These are phyloP conservation scores for Zaprionus bogoriensis DNA, from an alignment of 2,888 invertebrate genomes.

Conservation along the genomic window DNA sequence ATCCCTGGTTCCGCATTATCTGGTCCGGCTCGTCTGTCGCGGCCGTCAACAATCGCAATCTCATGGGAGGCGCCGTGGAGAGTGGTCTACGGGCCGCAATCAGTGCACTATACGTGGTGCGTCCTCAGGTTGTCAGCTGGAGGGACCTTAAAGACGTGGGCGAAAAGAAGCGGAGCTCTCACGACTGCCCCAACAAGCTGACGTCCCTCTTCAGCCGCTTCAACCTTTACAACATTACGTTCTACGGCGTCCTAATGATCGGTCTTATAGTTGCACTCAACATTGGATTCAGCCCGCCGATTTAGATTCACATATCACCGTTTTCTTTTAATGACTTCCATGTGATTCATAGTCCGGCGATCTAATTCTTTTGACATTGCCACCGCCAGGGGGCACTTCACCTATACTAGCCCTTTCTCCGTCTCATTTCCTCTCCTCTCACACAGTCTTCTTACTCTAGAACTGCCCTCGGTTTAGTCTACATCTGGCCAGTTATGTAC, in stretches of 20 bases:
- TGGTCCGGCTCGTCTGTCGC: constrained; percentile 79
- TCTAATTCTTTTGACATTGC: constrained; percentile 37
- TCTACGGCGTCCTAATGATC: constrained; percentile 66
- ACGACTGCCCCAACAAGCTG: constrained; percentile 23
- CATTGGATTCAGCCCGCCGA: constrained; percentile 28
- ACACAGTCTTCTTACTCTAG: constrained; percentile 4
- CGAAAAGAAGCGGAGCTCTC: constrained; percentile 39
- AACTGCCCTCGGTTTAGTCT: constrained; percentile 37
- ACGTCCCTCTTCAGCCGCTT: constrained; percentile 63
- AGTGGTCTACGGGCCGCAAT: constrained; percentile 81
- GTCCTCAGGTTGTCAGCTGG: constrained; percentile 80
- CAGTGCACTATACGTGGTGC: constrained; percentile 72
- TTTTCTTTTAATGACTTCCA: background rate
- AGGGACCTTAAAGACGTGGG: constrained; percentile 76
- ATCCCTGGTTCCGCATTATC: constrained; percentile 79
- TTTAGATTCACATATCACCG: background rate
- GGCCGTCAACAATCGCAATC: constrained; percentile 78
- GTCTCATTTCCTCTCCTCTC: constrained; percentile 3
- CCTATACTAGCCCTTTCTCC: constrained; percentile 12
- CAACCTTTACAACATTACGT: constrained; percentile 80
- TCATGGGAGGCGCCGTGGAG: constrained; percentile 81
- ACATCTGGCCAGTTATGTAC: constrained; percentile 20
- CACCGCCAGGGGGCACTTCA: constrained; percentile 13
- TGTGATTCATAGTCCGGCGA: background rate
- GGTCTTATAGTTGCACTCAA: constrained; percentile 63